These are phyloP conservation scores for Ceryle rudis DNA, from an alignment of 2,797 vertebrate genomes.

Conservation along the genomic window DNA sequence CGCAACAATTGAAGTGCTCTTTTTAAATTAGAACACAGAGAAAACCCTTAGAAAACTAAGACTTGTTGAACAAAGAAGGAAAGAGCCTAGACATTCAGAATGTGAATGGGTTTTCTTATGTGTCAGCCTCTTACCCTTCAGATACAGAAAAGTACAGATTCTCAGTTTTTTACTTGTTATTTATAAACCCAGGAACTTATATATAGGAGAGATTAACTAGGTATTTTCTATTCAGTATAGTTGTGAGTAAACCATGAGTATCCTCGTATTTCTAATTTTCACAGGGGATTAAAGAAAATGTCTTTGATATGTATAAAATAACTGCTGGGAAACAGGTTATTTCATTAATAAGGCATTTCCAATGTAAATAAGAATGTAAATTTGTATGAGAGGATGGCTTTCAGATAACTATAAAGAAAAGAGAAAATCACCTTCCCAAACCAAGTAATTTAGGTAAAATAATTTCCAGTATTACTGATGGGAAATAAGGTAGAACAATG, in stretches of 20 bases:
- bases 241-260: background rate
- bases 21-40: background rate
- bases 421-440: background rate
- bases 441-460: background rate
- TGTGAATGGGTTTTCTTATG: background rate
- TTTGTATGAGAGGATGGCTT: background rate
- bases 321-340: background rate
- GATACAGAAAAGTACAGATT: background rate
- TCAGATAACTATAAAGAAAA: background rate
- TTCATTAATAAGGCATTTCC: background rate
- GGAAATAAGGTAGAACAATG: background rate
- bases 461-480: background rate
- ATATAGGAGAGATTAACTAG: background rate
- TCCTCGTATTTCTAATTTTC: background rate
- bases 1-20: background rate
- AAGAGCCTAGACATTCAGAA: background rate
- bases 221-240: background rate
- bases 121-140: background rate
- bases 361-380: background rate
- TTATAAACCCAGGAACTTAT: background rate
- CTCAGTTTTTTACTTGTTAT: background rate
- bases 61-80: background rate
- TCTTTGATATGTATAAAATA: background rate
- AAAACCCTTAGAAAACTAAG: background rate
- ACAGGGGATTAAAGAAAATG: background rate